These are phyloP conservation scores for Pseudomyrmex gracilis DNA, from an alignment of 1,140 invertebrate species.

Conservation along the genomic window DNA sequence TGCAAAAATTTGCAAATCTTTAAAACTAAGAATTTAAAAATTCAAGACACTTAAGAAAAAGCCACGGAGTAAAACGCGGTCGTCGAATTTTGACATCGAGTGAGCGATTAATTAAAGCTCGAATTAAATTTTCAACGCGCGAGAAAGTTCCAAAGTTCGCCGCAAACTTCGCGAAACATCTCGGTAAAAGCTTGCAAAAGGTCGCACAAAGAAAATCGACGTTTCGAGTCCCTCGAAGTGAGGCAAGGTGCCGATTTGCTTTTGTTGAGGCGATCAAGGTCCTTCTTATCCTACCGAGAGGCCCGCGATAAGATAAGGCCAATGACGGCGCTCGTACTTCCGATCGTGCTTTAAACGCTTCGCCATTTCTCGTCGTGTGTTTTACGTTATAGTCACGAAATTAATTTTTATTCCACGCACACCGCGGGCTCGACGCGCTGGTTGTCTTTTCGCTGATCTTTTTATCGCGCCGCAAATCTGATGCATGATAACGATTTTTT, in stretches of 20 bases:
- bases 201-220: slow-evolving; percentile 17
- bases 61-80: too few species aligned
- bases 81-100: not conserved
- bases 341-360: slow-evolving; percentile 68
- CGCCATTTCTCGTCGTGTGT: not conserved
- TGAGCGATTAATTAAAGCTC: not conserved
- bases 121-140: not conserved
- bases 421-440: not conserved
- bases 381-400: not conserved
- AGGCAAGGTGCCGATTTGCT: slow-evolving; percentile 67
- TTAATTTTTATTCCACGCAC: slow-evolving; percentile 3
- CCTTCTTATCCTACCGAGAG: slow-evolving; percentile 81
- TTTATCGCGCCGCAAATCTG: not conserved
- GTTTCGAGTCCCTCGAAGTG: slow-evolving; percentile 18
- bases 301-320: slow-evolving; percentile 83
- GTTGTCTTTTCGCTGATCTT: not conserved
- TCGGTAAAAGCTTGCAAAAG: not conserved
- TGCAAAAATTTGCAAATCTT: not conserved
- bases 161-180: not conserved
- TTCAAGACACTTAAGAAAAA: not conserved
- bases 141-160: not conserved
- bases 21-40: not conserved
- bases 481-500: slow-evolving; percentile 14
- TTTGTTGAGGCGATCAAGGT: slow-evolving; percentile 80
- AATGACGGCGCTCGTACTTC: slow-evolving; percentile 74